Conservation (phyloP, 2,797 vertebrate species). For the Phoebastria nigripes region DNA sequence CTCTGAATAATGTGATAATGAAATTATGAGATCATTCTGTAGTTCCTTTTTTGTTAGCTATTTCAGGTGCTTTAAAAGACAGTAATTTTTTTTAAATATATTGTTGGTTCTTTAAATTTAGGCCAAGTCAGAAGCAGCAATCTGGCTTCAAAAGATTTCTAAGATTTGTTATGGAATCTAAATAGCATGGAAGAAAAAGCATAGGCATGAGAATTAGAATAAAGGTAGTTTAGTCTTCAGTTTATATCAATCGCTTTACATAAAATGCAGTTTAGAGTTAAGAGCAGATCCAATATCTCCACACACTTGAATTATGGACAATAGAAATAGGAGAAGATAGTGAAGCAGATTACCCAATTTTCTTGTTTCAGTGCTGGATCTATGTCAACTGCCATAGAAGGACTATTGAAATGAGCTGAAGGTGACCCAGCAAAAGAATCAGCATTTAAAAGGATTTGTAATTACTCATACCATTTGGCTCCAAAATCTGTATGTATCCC, state of each 20-base stretch:
- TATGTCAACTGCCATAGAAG: neutral
- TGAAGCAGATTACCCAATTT: neutral
- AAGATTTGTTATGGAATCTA: neutral
- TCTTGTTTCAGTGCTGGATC: neutral
- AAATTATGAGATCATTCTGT: neutral
- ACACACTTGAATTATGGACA: neutral
- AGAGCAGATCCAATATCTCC: neutral
- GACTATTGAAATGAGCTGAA: neutral
- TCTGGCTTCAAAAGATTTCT: neutral
- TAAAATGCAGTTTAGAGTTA: neutral
- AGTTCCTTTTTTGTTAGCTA: neutral
- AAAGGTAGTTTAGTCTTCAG: neutral
- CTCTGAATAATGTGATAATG: neutral
- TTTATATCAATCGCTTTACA: neutral
- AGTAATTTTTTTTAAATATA: neutral
- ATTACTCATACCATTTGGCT: neutral
- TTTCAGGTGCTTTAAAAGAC: neutral
- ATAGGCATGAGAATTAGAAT: neutral
- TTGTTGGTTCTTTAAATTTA: neutral
- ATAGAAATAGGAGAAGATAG: neutral
- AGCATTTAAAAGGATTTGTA: neutral
- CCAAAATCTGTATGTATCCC: neutral
- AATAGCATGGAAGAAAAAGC: neutral
- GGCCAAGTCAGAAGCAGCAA: neutral
- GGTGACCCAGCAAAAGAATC: neutral